Evolutionary conservation across 2,797 vertebrate species (phyloP), one percentile per base, ranked within the genome.

Genomic region (Enteromius anoplus): DNA sequence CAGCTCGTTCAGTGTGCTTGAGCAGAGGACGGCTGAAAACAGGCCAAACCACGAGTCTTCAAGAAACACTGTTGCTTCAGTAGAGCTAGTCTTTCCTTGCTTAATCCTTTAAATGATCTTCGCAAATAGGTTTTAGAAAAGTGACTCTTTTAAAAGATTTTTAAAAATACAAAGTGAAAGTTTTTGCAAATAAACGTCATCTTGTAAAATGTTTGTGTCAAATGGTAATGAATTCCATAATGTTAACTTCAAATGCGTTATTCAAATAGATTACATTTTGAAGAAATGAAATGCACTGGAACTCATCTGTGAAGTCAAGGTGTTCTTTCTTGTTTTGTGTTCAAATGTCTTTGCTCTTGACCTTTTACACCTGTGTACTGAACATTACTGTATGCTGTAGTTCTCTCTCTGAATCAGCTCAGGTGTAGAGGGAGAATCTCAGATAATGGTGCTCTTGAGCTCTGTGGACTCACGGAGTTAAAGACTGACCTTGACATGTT

Each of bases 401-500:
- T 23, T 58, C 10, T 55, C 1, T 8, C 23, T 47, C 10, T 17
- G 17, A 51, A n/a, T 21, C 2, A 49, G 11, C 64, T 66, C 1
- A 7, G 9, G 6, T 64, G 4, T 21, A 29, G 10, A 34, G n/a
- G 62, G 29, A 2, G 4, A 15, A 19, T 78, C 26, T 26, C 26
- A 26, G 26, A 26, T 26, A 26, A 26, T 26, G 26, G 26, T 26
- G 26, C 11, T 51, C 64, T 68, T 77, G 21, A 32, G n/a, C 29
- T 26, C 14, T 53, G 49, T 69, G 51, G 65, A 55, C n/a, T 15
- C 51, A 42, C 12, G 40, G 32, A 69, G 49, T 40, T 58, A 37
- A 70, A 40, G 51, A 58, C 51, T 45, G 66, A 60, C 78, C 78
- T 80, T 80, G 66, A 71, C 23, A 3, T 55, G 66, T 70, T 70